Percentiles rank a stretch among this genome's conserved stretches.
Evolutionary conservation across 1,140 invertebrate species (phyloP).

Genomic region (Drosophila athabasca): DNA sequence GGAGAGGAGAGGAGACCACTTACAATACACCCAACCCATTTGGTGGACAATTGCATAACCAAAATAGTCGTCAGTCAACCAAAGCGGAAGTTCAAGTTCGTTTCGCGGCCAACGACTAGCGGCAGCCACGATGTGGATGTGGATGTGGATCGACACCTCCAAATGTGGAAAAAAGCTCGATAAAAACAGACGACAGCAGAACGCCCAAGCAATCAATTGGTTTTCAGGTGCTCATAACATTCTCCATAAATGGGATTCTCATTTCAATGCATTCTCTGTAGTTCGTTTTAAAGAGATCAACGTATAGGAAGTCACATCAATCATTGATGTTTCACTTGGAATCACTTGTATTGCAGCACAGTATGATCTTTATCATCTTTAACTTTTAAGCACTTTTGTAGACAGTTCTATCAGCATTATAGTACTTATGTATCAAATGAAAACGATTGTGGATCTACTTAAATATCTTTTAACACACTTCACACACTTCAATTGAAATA

Average conservation of each 20-base stretch:
- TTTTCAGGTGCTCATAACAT: constrained; percentile 33
- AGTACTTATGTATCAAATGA: too few relatives aligned
- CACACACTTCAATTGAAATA: too few relatives aligned
- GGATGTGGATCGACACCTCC: constrained; percentile 50
- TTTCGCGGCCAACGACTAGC: constrained; percentile 25
- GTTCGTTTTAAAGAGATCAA: too few relatives aligned
- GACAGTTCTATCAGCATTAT: too few relatives aligned
- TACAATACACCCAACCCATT: constrained; percentile 37
- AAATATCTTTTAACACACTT: too few relatives aligned
- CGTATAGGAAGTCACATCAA: too few relatives aligned
- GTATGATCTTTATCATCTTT: too few relatives aligned
- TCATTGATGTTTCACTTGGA: too few relatives aligned
- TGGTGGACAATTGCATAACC: constrained; percentile 55
- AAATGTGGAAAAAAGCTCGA: constrained; percentile 42
- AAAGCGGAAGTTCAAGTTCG: constrained; percentile 79
- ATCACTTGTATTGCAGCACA: too few relatives aligned
- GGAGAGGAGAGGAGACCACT: constrained; percentile 37
- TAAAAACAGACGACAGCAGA: not conserved
- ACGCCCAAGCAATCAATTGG: constrained; percentile 1
- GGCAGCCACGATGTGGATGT: constrained; percentile 11
- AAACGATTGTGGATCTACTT: too few relatives aligned
- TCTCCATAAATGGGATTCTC: constrained; percentile 52
- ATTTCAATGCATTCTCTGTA: constrained; percentile 39
- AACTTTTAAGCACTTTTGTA: too few relatives aligned
- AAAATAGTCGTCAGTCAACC: constrained; percentile 46